These are phyloP conservation scores for Drosophila tsacasi DNA, from an alignment of 1,140 invertebrate species.

Conservation along the genomic window DNA sequence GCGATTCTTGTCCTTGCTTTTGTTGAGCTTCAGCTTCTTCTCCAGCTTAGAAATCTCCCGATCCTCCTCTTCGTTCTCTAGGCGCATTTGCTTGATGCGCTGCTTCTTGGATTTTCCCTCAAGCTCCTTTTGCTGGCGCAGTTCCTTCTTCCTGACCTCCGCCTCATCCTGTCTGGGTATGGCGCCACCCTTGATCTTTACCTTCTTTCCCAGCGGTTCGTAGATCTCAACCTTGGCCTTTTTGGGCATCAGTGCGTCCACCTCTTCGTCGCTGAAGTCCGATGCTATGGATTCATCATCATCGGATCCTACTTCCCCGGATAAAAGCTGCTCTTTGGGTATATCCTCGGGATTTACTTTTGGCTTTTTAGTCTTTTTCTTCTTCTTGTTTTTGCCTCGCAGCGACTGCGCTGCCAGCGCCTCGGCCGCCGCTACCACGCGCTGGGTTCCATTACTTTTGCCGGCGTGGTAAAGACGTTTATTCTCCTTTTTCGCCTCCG, in stretches of 20 bases:
- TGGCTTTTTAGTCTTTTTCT: slow-evolving; percentile 40
- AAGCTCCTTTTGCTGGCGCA: slow-evolving; percentile 85
- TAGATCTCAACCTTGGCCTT: slow-evolving; percentile 35
- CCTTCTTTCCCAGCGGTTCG: slow-evolving; percentile 40
- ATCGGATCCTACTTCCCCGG: slow-evolving; percentile 60
- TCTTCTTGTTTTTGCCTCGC: slow-evolving; percentile 28
- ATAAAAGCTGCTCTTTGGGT: slow-evolving; percentile 55
- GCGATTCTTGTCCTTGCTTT: slow-evolving; percentile 89
- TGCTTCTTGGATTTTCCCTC: slow-evolving; percentile 87
- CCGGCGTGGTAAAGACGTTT: slow-evolving; percentile 75
- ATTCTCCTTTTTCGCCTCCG: slow-evolving; percentile 86
- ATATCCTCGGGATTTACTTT: slow-evolving; percentile 64
- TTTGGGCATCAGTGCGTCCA: slow-evolving; percentile 56
- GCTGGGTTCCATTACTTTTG: slow-evolving; percentile 69
- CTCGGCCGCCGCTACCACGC: slow-evolving; percentile 57
- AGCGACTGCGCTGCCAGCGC: slow-evolving; percentile 26
- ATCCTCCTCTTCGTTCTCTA: slow-evolving; percentile 93
- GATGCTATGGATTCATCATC: slow-evolving; percentile 81
- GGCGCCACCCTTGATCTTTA: slow-evolving; percentile 35
- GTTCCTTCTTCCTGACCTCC: slow-evolving; percentile 81
- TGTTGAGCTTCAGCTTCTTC: slow-evolving; percentile 93
- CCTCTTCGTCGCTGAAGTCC: slow-evolving; percentile 80
- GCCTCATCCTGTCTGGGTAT: slow-evolving; percentile 66
- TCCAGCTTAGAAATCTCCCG: slow-evolving; percentile 92
- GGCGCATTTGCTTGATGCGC: slow-evolving; percentile 88